A percentile compares a stretch with the other conserved stretches of the same genome.
phyloP scores from a whole-genome alignment of 1,140 invertebrate species.

The Cherax destructor region DNA sequence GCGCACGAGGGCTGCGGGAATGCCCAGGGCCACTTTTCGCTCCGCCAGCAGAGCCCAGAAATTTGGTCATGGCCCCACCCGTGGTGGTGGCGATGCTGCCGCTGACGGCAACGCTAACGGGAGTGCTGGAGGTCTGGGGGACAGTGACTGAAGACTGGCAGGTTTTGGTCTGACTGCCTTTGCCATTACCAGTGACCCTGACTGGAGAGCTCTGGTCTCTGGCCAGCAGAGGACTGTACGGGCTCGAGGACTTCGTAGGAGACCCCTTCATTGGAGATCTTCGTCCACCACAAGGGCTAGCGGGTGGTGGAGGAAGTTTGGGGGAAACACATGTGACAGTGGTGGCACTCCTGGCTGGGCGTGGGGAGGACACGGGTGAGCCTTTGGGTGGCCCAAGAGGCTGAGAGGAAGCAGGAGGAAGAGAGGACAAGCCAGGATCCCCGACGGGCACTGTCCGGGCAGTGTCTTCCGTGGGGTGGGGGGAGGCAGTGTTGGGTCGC shows the following conservation, averaged over 20 bases:
- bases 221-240: slow-evolving; percentile 18
- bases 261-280: slow-evolving; percentile 15
- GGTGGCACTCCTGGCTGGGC: neutral
- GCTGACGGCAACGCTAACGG: neutral
- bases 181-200: neutral
- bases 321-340: neutral
- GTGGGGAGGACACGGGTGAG: slow-evolving; percentile 29
- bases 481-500: neutral
- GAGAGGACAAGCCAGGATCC: slow-evolving; percentile 4
- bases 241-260: neutral
- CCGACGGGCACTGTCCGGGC: slow-evolving; percentile 1
- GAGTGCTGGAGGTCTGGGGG: neutral
- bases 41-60: slow-evolving; percentile 14
- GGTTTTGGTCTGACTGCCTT: neutral
- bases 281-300: slow-evolving; percentile 21
- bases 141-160: neutral
- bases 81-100: neutral
- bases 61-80: slow-evolving; percentile 17
- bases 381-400: neutral
- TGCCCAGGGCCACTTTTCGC: slow-evolving; percentile 11
- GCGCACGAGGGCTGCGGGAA: slow-evolving; percentile 38
- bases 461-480: neutral
- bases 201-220: slow-evolving; percentile 11
- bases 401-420: slow-evolving; percentile 24
- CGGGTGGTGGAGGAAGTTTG: slow-evolving; percentile 46